phyloP scores from a whole-genome alignment of 2,797 vertebrate genomes.

The Molossus alvarezi region DNA sequence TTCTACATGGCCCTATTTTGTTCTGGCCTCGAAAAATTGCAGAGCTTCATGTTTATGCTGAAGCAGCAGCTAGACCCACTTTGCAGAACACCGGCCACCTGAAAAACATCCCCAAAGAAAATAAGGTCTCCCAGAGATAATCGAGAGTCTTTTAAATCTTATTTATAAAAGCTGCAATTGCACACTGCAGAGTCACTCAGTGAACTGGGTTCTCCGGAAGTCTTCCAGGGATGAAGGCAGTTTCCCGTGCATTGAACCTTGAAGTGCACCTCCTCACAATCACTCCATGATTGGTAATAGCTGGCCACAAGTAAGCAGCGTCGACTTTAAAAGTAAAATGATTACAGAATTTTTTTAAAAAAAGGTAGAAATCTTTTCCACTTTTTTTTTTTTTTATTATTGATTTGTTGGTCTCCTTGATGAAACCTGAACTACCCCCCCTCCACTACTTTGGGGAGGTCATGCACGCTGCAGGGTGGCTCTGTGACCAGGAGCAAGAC shows the following conservation, averaged over 20 bases:
- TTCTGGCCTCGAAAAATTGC: slow-evolving; percentile 59
- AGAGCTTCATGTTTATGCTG: slow-evolving; percentile 64
- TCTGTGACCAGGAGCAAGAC: background rate
- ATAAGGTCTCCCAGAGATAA: background rate
- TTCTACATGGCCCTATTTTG: background rate
- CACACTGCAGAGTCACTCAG: background rate
- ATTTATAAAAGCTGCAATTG: slow-evolving; percentile 76
- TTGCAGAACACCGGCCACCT: slow-evolving; percentile 68
- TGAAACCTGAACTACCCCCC: background rate
- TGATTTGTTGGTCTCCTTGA: background rate
- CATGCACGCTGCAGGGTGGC: background rate
- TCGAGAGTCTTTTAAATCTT: slow-evolving; percentile 55
- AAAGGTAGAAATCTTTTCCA: slow-evolving; percentile 30
- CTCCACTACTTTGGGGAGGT: background rate
- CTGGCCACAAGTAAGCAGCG: slow-evolving; percentile 67
- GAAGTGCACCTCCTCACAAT: slow-evolving; percentile 58
- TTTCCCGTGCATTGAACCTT: slow-evolving; percentile 70
- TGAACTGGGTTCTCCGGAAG: slow-evolving; percentile 18
- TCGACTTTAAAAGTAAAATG: slow-evolving; percentile 68
- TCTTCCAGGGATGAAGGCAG: slow-evolving; percentile 53
- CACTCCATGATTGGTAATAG: slow-evolving; percentile 68
- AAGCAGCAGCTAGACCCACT: slow-evolving; percentile 72
- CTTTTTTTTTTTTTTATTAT: slow-evolving; percentile 23
- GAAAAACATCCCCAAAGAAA: slow-evolving; percentile 63
- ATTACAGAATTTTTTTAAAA: slow-evolving; percentile 19